These are phyloP conservation scores for Passerina amoena DNA, from an alignment of 2,113 vertebrate genomes.

Conservation along the genomic window DNA sequence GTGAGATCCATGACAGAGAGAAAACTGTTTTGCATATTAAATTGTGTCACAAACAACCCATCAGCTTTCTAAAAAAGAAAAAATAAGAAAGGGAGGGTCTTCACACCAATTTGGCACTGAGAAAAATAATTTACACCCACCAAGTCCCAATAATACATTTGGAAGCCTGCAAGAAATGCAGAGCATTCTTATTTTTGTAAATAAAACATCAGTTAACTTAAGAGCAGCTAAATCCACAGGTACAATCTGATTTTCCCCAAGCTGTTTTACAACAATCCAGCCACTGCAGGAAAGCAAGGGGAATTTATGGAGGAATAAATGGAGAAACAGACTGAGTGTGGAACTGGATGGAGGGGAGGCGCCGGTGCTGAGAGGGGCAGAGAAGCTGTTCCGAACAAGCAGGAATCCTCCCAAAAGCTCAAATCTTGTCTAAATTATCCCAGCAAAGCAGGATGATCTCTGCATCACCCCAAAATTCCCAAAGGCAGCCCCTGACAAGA, in stretches of 20 bases:
- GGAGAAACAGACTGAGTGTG: not conserved
- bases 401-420: not conserved
- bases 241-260: not conserved
- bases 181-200: not conserved
- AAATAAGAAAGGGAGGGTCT: not conserved
- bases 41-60: not conserved
- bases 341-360: not conserved
- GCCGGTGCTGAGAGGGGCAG: not conserved
- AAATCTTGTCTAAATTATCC: not conserved
- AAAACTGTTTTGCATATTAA: not conserved
- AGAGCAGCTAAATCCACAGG: not conserved
- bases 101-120: not conserved
- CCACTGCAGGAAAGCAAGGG: not conserved
- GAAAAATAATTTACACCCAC: not conserved
- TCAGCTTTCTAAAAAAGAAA: not conserved
- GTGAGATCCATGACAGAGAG: not conserved
- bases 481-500: not conserved
- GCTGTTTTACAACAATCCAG: not conserved
- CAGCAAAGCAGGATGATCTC: not conserved
- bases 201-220: not conserved
- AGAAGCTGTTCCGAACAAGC: not conserved
- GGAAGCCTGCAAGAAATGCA: not conserved
- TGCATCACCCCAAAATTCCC: not conserved
- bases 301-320: not conserved
- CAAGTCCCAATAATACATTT: not conserved